phyloP scores from a whole-genome alignment of 2,888 invertebrate genomes.

The Lingula anatina region DNA sequence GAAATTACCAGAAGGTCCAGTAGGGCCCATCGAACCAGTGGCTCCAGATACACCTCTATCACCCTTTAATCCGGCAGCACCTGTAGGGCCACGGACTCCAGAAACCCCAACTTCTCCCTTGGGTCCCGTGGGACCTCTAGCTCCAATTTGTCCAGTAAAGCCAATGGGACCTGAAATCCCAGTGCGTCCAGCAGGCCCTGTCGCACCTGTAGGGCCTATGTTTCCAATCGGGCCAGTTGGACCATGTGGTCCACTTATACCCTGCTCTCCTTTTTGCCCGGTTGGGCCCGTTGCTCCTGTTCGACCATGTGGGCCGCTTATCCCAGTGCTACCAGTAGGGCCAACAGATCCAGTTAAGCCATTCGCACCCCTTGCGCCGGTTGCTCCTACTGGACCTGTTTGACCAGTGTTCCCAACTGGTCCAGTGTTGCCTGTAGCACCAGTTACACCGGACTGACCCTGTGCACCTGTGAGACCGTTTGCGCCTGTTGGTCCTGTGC shows the following conservation, averaged over 20 bases:
- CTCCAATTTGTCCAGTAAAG: slow-evolving; percentile 11
- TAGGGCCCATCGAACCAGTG: slow-evolving; percentile 8
- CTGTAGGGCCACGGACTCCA: not conserved
- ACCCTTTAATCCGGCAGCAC: not conserved
- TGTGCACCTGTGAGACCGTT: not conserved
- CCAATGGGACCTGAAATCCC: slow-evolving; percentile 5
- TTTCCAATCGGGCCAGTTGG: slow-evolving; percentile 7
- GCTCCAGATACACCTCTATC: slow-evolving; percentile 5
- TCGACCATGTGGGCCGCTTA: not conserved
- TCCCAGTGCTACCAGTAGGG: slow-evolving; percentile 4
- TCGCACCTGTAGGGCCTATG: not conserved
- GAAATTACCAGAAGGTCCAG: slow-evolving; percentile 6
- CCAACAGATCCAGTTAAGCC: slow-evolving; percentile 8
- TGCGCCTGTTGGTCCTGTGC: slow-evolving; percentile 1
- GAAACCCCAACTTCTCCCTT: slow-evolving; percentile 5
- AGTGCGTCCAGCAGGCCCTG: not conserved
- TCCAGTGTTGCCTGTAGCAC: slow-evolving; percentile 5
- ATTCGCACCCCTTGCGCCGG: slow-evolving; percentile 3
- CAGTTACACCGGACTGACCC: not conserved
- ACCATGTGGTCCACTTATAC: slow-evolving; percentile 8
- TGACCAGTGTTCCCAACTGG: not conserved
- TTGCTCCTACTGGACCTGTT: slow-evolving; percentile 5
- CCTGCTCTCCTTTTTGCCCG: slow-evolving; percentile 1
- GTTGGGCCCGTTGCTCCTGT: not conserved
- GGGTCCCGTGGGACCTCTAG: slow-evolving; percentile 12